Base-by-base conservation (phyloP, 1,140 invertebrate species). In the Bombus impatiens region DNA sequence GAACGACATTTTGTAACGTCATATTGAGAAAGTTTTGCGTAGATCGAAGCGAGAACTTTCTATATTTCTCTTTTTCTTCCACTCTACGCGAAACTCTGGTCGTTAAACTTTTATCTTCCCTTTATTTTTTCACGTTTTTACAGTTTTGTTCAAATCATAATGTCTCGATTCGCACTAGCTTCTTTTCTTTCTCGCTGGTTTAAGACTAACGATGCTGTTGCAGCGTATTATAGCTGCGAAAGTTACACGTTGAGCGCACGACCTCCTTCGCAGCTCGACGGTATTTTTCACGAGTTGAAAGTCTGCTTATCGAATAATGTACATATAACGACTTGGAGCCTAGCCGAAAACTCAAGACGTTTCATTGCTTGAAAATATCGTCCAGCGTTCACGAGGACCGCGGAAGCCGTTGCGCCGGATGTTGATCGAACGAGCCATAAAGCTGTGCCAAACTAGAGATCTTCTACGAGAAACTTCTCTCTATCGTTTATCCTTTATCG, bases 1-100 rank as follows among this genome's bases (percentile, higher is more conserved):
- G 22, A n/a, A 67, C 59, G 40, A 59, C 18, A 28, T 70, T 72
- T 53, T 9, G 12, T 35, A 76, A 40, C 37, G 15, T 57, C 67
- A 78, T 83, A 86, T 86, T 83, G 86, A 35, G 22, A 85, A 89
- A 91, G 81, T 91, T 90, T 57, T 15, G 78, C 75, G 76, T 83
- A 72, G 80, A 40, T 84, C 71, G 78, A 53, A 32, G 22, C 22
- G 53, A 25, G 78, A 90, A 88, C 86, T 91, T 91, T 84, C 83
- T 86, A 82, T 86, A 87, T 90, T 86, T 88, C 78, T 83, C 81
- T 85, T 47, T 86, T 84, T 59, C 22, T 28, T 53, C 59, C 35
- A n/a, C 28, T 44, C 42, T 13, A n/a, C 18, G 47, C 8, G 44
- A 22, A 82, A 53, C 78, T 78, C 62, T 37, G 8, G 15, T 76